These are phyloP conservation scores for Sphaeramia orbicularis DNA, from an alignment of 2,797 vertebrate species.

Conservation along the genomic window DNA sequence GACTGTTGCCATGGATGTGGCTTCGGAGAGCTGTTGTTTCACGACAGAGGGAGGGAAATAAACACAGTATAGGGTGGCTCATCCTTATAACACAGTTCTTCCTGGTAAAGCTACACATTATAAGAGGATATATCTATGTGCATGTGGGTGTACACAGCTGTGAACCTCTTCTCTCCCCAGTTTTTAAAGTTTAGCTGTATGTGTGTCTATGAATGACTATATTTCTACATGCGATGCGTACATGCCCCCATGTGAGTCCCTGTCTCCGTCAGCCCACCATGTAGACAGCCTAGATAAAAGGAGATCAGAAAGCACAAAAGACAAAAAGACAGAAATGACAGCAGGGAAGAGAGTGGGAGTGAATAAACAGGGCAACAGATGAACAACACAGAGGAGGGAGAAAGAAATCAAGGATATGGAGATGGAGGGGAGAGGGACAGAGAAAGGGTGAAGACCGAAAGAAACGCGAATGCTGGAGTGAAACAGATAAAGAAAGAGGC, in stretches of 20 bases:
- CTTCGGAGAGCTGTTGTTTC: constrained; percentile 69
- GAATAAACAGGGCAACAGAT: constrained; percentile 71
- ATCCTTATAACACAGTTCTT: constrained; percentile 56
- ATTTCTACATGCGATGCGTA: constrained; percentile 28
- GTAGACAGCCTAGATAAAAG: constrained; percentile 72
- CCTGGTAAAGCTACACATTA: constrained; percentile 44
- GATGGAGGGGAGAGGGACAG: constrained; percentile 35
- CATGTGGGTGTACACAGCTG: constrained; percentile 10
- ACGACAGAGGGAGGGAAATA: constrained; percentile 57
- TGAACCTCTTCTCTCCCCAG: constrained; percentile 16
- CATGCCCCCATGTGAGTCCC: constrained; percentile 47
- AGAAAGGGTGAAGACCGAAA: constrained; percentile 15
- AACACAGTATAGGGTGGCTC: constrained; percentile 70
- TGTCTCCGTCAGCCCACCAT: constrained; percentile 66
- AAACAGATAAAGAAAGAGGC: constrained; percentile 41
- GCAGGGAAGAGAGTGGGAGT: constrained; percentile 69
- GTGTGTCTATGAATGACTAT: constrained; percentile 37
- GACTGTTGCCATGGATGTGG: constrained; percentile 76
- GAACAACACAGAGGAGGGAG: constrained; percentile 53
- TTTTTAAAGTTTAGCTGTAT: constrained; percentile 41
- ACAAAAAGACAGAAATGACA: constrained; percentile 63
- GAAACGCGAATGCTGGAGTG: constrained; percentile 33
- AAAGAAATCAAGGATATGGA: constrained; percentile 44
- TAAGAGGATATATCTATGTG: constrained; percentile 18
- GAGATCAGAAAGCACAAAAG: constrained; percentile 71